A percentile compares a stretch with the other conserved stretches of the same genome.
phyloP scores from a whole-genome alignment of 2,888 invertebrate species.

The Hecatera dysodea region DNA sequence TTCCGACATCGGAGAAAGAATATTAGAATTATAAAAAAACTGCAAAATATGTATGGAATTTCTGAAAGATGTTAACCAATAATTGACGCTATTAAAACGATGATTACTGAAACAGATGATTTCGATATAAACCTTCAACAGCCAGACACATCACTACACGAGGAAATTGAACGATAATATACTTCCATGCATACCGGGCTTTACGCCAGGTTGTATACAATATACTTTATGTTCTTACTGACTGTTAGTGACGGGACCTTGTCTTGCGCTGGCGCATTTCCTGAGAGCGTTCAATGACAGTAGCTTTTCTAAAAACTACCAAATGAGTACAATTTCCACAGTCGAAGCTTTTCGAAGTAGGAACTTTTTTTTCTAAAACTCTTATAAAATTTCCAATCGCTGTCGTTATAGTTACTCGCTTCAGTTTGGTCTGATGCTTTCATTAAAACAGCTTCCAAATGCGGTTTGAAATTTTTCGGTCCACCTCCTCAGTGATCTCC shows the following conservation, averaged over 20 bases:
- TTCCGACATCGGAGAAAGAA: neutral
- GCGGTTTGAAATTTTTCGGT: too few relatives aligned
- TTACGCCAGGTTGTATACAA: slow-evolving; percentile 51
- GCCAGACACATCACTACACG: slow-evolving; percentile 4
- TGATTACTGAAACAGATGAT: slow-evolving; percentile 10
- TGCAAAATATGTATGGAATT: neutral
- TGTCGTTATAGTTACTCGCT: too few relatives aligned
- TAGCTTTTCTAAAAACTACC: neutral
- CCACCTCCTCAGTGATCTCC: too few relatives aligned
- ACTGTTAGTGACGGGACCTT: slow-evolving; percentile 49
- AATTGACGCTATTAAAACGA: slow-evolving; percentile 11
- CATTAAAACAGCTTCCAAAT: too few relatives aligned
- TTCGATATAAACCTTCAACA: slow-evolving; percentile 26
- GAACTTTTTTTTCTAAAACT: neutral
- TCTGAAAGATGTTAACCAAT: neutral
- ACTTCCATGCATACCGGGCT: slow-evolving; percentile 55
- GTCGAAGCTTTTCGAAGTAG: neutral
- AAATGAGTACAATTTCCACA: neutral
- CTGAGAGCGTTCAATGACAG: slow-evolving; percentile 26
- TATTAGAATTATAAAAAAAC: too few relatives aligned
- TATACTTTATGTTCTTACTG: slow-evolving; percentile 33
- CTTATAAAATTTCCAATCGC: too few relatives aligned
- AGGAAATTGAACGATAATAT: slow-evolving; percentile 44
- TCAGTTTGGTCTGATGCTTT: too few relatives aligned
- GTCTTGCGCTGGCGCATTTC: slow-evolving; percentile 45